Conservation (phyloP, 2,888 invertebrate species). For the Rapana venosa region DNA sequence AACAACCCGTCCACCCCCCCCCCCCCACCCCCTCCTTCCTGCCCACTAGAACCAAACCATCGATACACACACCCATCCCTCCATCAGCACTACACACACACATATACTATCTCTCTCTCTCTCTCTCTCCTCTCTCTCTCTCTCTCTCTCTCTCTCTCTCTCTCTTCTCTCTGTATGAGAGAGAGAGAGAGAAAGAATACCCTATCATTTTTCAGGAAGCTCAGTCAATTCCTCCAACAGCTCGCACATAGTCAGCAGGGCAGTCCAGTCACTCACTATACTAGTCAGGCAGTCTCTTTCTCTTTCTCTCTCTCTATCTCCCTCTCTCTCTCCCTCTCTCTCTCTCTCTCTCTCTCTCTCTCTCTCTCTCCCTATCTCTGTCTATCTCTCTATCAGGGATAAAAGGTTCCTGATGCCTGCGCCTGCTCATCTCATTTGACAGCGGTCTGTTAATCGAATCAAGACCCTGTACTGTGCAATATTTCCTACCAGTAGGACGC, state of each 20-base stretch:
- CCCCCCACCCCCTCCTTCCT: no score
- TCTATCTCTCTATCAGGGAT: not conserved
- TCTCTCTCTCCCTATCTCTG: not conserved
- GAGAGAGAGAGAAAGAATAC: not conserved
- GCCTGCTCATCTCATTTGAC: constrained; percentile 2
- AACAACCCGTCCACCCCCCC: no score
- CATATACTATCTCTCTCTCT: not conserved
- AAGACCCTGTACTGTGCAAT: constrained; percentile 9
- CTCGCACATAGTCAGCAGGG: no score
- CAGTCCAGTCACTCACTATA: not conserved
- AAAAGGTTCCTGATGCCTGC: not conserved
- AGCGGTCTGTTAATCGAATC: not conserved
- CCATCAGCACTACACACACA: not conserved
- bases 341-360: not conserved
- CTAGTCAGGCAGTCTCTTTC: not conserved
- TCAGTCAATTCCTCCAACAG: not conserved
- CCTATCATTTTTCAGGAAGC: not conserved
- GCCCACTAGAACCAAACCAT: no score
- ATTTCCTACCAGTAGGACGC: not conserved
- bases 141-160: no score
- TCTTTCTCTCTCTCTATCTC: not conserved
- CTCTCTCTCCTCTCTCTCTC: not conserved
- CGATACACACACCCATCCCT: not conserved
- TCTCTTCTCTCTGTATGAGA: not conserved
- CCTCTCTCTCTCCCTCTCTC: not conserved